Conservation (phyloP, 2,113 vertebrate genomes). For the Cottus gobio region DNA sequence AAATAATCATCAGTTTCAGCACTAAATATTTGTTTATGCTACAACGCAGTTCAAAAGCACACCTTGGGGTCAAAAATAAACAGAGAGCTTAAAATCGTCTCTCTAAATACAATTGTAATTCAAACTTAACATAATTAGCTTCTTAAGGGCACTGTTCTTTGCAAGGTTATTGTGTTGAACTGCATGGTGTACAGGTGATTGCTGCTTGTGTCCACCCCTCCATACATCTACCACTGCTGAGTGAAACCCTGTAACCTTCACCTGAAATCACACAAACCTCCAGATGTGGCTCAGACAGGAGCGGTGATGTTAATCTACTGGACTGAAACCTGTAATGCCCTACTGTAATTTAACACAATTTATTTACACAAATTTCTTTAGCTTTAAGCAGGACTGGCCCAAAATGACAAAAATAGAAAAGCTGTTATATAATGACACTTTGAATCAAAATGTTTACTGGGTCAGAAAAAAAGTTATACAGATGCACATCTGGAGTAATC, state of each 20-base stretch:
- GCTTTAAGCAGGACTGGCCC: conserved; percentile 15
- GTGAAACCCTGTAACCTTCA: neutral
- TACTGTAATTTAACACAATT: neutral
- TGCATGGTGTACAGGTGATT: neutral
- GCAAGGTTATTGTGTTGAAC: neutral
- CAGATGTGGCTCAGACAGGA: conserved; percentile 19
- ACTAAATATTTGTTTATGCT: neutral
- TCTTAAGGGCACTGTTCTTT: neutral
- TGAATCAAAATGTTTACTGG: conserved; percentile 22
- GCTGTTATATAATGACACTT: conserved; percentile 2
- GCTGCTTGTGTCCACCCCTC: conserved; percentile 28
- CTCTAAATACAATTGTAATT: neutral
- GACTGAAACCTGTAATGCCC: neutral
- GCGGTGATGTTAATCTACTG: neutral
- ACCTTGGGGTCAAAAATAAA: neutral
- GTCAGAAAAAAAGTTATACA: conserved; percentile 27
- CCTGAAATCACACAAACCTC: neutral
- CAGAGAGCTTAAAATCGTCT: neutral
- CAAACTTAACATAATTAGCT: neutral
- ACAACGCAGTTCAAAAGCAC: conserved; percentile 9
- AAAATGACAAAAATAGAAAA: conserved; percentile 7
- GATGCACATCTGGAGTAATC: conserved; percentile 25
- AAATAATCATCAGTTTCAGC: neutral
- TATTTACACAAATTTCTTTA: neutral
- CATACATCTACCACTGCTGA: neutral